These are phyloP conservation scores for Pelobates cultripes DNA, from an alignment of 2,797 vertebrate species.

Conservation along the genomic window DNA sequence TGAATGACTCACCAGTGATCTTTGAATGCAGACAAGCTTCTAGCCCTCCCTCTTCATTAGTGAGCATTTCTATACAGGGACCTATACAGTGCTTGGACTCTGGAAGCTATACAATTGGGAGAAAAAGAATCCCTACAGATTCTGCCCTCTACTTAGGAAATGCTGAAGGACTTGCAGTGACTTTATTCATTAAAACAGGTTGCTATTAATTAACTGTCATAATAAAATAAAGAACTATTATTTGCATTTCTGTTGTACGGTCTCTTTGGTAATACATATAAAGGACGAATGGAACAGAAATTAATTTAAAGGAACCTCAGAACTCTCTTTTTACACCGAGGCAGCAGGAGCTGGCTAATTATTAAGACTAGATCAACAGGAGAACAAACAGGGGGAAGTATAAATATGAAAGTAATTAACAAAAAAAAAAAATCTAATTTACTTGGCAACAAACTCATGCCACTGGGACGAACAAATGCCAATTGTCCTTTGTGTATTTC, in stretches of 20 bases:
- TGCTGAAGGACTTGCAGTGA: constrained; percentile 82
- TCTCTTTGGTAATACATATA: constrained; percentile 76
- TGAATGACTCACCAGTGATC: constrained; percentile 86
- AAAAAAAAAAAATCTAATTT: constrained; percentile 68
- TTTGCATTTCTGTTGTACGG: constrained; percentile 77
- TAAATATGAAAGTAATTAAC: constrained; percentile 77
- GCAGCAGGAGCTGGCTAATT: constrained; percentile 72
- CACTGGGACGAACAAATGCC: constrained; percentile 67
- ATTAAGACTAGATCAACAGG: constrained; percentile 58
- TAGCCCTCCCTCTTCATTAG: constrained; percentile 86
- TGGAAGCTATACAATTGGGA: constrained; percentile 75
- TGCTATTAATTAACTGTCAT: constrained; percentile 88
- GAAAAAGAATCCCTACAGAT: constrained; percentile 79
- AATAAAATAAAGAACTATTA: constrained; percentile 86
- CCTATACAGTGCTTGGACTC: constrained; percentile 75
- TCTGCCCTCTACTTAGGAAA: constrained; percentile 81
- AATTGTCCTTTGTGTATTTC: constrained; percentile 64
- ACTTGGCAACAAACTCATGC: constrained; percentile 65
- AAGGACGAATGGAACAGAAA: constrained; percentile 79
- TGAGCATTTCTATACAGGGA: constrained; percentile 84
- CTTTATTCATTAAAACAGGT: constrained; percentile 88
- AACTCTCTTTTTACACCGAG: constrained; percentile 63
- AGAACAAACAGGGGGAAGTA: constrained; percentile 70
- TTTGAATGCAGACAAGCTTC: constrained; percentile 85
- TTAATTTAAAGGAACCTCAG: constrained; percentile 67